phyloP scores from a whole-genome alignment of 2,888 invertebrate species.

The Calameuta filiformis region DNA sequence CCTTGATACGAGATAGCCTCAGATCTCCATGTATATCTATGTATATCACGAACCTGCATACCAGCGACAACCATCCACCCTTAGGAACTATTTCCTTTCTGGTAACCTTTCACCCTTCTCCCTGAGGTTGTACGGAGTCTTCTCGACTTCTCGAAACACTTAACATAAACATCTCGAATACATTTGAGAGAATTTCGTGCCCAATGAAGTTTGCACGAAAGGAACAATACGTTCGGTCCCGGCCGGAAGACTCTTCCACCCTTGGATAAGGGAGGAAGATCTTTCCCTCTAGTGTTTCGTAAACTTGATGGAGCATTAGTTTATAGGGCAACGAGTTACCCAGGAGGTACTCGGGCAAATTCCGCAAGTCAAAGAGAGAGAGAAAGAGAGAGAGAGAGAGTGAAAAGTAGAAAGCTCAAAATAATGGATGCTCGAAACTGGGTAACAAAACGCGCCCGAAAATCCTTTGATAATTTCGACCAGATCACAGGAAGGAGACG shows the following conservation, averaged over 20 bases:
- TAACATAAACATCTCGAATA: slow-evolving; percentile 3
- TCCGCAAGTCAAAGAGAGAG: neutral
- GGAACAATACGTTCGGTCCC: slow-evolving; percentile 1
- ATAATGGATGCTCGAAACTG: slow-evolving; percentile 9
- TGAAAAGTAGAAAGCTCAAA: slow-evolving; percentile 4
- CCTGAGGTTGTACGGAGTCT: neutral
- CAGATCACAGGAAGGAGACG: slow-evolving; percentile 36
- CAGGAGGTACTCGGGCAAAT: neutral
- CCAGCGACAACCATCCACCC: neutral
- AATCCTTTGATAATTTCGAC: slow-evolving; percentile 49
- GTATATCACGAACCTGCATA: neutral
- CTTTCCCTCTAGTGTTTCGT: slow-evolving; percentile 21
- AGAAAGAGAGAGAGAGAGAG: neutral
- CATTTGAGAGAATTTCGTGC: slow-evolving; percentile 10
- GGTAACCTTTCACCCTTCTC: neutral
- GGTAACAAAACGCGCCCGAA: slow-evolving; percentile 9
- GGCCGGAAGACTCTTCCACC: neutral
- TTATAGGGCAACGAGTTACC: slow-evolving; percentile 4
- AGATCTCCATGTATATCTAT: neutral
- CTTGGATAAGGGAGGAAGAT: neutral
- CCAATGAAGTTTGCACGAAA: slow-evolving; percentile 10
- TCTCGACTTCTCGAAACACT: neutral
- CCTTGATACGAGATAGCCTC: slow-evolving; percentile 10
- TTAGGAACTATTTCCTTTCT: neutral
- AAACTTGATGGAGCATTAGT: slow-evolving; percentile 30